These are phyloP conservation scores for Pseudopipra pipra DNA, from an alignment of 2,113 vertebrate species.

Conservation along the genomic window DNA sequence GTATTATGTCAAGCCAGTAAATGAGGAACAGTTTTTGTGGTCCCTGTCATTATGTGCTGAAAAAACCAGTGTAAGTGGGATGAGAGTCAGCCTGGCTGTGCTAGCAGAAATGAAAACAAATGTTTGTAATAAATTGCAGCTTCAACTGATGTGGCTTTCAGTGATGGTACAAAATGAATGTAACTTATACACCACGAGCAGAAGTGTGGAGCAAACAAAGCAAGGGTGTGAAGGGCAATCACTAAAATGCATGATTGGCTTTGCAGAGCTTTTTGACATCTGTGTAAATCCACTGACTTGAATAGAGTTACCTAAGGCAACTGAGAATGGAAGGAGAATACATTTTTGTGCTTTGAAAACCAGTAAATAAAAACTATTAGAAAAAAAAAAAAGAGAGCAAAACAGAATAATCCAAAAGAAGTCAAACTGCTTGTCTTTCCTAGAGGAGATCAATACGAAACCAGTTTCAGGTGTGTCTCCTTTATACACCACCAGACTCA, in stretches of 20 bases:
- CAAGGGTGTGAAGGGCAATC: neutral
- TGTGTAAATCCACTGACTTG: neutral
- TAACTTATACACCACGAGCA: neutral
- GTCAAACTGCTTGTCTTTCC: neutral
- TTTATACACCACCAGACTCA: neutral
- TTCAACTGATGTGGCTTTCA: neutral
- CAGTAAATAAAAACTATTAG: neutral
- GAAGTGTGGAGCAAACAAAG: slow-evolving; percentile 1
- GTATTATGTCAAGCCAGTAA: neutral
- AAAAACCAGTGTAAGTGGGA: neutral
- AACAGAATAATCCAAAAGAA: neutral
- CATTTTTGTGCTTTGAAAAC: neutral
- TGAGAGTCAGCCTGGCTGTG: neutral
- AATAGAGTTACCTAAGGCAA: neutral
- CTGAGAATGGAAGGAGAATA: neutral
- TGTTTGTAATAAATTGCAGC: slow-evolving; percentile 7
- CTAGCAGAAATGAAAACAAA: slow-evolving; percentile 33
- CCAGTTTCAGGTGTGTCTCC: neutral
- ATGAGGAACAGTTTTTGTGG: neutral
- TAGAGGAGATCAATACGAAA: neutral
- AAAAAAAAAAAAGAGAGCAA: neutral
- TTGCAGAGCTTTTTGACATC: neutral
- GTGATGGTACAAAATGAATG: neutral
- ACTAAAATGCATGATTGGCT: neutral
- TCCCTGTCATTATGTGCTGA: neutral